Evolutionary conservation across 2,797 vertebrate species (phyloP), one percentile per base, ranked within the genome.

Genomic region (Xenopus petersii): DNA sequence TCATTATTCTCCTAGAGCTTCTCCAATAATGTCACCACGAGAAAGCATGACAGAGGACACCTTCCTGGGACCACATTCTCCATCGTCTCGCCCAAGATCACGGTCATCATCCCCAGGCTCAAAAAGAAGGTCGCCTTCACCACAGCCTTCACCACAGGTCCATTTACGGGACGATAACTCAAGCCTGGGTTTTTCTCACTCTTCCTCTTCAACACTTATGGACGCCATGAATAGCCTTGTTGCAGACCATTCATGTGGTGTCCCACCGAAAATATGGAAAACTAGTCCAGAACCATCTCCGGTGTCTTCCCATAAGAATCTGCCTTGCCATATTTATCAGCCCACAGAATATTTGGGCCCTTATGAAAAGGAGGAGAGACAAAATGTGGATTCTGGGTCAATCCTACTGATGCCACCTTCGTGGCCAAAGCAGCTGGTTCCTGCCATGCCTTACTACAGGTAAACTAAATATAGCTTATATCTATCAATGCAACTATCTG

Each of bases 1-100:
- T 91, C 94, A 95, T 87, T 94, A 96, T 89, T 99, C 98, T 81
- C 96, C 98, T 61, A 95, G 95, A 92, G 95, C 96, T 87, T 98
- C 96, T 82, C 96, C 96, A 63, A 95, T 96, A 87, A 98, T 97
- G 81, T 99, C 97, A 70, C 97, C 97, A 73, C 92, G 83, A 88
- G 88, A 93, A 89, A 92, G 93, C 91, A 88, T 92, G 86, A 88
- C 89, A 21, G 96, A 98, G 88, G 96, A 99, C 85, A 87, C 89
- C 91, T 93, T 88, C 87, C 90, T 92, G 82, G 93, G 93, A 71
- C 89, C 90, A 63, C 94, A 93, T 64, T 97, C 95, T 64, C 95
- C 96, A 76, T 96, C 93, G 73, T 90, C 98, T 36, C 90, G 91
- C 84, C 88, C 95, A 10, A 93, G 93, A 80, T 98, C 97, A 54